Percentiles rank a stretch among this genome's conserved stretches.
Evolutionary conservation across 2,113 vertebrate genomes (phyloP).

Genomic region (Psilopsiagon aymara): DNA sequence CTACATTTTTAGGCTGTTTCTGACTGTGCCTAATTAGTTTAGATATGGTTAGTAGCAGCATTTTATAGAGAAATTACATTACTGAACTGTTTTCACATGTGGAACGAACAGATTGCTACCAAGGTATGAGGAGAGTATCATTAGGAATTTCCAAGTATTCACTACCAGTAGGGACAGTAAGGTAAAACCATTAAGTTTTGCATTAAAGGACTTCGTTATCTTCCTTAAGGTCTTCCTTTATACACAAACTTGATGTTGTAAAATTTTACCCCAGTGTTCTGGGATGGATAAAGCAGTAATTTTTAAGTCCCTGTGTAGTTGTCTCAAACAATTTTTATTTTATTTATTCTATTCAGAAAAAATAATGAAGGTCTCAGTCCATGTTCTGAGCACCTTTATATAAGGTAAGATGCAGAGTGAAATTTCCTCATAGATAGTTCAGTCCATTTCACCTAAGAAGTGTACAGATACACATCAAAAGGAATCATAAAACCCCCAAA

Average conservation of each 20-base stretch:
- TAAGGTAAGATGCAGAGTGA: neutral
- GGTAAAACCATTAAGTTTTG: constrained; percentile 41
- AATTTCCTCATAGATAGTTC: neutral
- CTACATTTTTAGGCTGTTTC: constrained; percentile 43
- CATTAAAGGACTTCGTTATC: constrained; percentile 27
- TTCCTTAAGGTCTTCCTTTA: neutral
- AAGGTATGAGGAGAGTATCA: constrained; percentile 30
- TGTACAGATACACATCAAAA: neutral
- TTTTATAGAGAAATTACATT: constrained; percentile 56
- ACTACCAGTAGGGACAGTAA: neutral
- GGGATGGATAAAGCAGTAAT: neutral
- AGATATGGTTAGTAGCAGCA: constrained; percentile 46
- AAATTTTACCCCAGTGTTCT: neutral
- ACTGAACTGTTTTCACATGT: constrained; percentile 12
- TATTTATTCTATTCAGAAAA: neutral
- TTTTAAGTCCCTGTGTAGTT: neutral
- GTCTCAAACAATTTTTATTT: neutral
- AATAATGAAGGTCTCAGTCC: neutral
- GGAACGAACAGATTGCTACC: constrained; percentile 10
- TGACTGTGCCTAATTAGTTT: constrained; percentile 67
- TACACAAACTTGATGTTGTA: neutral
- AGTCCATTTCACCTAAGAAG: neutral
- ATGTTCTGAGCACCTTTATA: neutral
- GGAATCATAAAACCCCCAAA: neutral
- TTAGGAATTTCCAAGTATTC: constrained; percentile 52